Conservation (phyloP, 2,113 vertebrate species). For the Miniopterus natalensis region DNA sequence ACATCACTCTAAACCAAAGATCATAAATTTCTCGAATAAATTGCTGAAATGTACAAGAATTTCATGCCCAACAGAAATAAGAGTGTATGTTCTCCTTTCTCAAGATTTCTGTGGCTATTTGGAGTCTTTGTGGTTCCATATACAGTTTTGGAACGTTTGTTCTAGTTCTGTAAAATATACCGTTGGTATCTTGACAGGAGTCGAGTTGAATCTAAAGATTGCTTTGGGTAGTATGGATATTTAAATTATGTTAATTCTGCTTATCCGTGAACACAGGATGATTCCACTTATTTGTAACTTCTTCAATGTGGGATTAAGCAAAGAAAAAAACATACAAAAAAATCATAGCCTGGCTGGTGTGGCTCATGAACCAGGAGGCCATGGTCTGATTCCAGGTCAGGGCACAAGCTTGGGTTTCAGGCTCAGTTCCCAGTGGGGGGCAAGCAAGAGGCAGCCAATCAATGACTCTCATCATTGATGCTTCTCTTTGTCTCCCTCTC, state of each 20-base stretch:
- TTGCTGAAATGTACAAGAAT: neutral
- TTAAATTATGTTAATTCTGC: neutral
- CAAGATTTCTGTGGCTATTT: neutral
- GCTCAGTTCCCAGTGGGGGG: no score
- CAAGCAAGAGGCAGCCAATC: no score
- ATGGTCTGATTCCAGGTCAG: no score
- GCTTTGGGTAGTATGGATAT: neutral
- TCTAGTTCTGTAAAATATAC: neutral
- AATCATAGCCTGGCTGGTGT: no score
- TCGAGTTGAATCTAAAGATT: neutral
- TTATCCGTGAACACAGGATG: neutral
- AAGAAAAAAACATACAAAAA: neutral
- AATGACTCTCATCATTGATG: no score
- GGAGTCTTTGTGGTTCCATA: neutral
- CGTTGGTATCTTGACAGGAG: neutral
- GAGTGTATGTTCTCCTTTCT: neutral
- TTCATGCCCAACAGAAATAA: neutral
- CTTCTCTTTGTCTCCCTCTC: no score
- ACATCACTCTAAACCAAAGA: neutral
- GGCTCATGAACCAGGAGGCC: no score
- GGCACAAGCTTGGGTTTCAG: no score
- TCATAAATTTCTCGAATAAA: neutral
- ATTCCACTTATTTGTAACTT: neutral
- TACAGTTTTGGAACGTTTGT: neutral
- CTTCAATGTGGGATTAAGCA: neutral